These are phyloP conservation scores for Chalcis sispes DNA, from an alignment of 2,888 invertebrate species.

Conservation along the genomic window DNA sequence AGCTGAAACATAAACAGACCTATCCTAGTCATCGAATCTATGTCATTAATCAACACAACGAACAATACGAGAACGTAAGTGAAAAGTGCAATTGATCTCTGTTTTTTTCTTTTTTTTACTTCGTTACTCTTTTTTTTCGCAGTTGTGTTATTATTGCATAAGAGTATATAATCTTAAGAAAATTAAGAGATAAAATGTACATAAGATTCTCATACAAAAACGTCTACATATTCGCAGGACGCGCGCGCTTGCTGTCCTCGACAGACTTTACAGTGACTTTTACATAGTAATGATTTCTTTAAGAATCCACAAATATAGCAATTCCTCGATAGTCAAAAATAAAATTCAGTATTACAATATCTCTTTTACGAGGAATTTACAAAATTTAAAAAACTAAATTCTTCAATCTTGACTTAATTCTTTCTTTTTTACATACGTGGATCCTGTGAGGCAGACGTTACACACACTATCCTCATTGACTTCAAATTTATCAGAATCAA, in stretches of 20 bases:
- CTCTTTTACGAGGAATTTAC: slow-evolving; percentile 41
- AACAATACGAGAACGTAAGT: slow-evolving; percentile 49
- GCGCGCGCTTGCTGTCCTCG: slow-evolving; percentile 56
- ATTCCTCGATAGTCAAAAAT: slow-evolving; percentile 53
- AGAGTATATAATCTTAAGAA: slow-evolving; percentile 59
- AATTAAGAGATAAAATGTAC: slow-evolving; percentile 74
- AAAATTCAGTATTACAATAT: slow-evolving; percentile 49
- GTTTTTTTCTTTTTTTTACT: slow-evolving; percentile 51
- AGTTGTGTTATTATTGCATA: slow-evolving; percentile 66
- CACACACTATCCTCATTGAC: neutral
- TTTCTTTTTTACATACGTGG: slow-evolving; percentile 16
- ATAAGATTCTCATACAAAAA: slow-evolving; percentile 72
- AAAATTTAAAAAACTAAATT: slow-evolving; percentile 47
- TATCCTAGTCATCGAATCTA: slow-evolving; percentile 56
- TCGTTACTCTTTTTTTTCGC: slow-evolving; percentile 52
- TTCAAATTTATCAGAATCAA: slow-evolving; percentile 11
- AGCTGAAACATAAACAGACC: slow-evolving; percentile 57
- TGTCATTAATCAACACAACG: slow-evolving; percentile 57
- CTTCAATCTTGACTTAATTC: slow-evolving; percentile 8
- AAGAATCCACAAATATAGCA: slow-evolving; percentile 49
- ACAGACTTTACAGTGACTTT: slow-evolving; percentile 54
- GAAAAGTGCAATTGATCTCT: slow-evolving; percentile 46
- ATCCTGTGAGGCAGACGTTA: slow-evolving; percentile 6
- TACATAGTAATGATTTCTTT: slow-evolving; percentile 51
- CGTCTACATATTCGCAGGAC: slow-evolving; percentile 68